A percentile compares a stretch with the other conserved stretches of the same genome.
These are phyloP conservation scores for Papilio glaucus DNA, from an alignment of 1,140 invertebrate species.

Conservation along the genomic window DNA sequence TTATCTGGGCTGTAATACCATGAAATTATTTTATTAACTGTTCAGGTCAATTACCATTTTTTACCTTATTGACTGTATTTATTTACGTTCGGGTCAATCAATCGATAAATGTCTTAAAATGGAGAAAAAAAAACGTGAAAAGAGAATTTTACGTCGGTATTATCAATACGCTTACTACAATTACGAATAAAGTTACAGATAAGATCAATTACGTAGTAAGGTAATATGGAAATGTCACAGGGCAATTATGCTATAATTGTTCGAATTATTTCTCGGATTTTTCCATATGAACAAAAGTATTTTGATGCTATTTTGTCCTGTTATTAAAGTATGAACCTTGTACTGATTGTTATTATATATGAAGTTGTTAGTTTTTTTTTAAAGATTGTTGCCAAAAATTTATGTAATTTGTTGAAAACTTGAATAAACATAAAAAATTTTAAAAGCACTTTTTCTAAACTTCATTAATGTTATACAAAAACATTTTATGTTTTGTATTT, in stretches of 20 bases:
- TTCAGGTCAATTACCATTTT: slow-evolving; percentile 51
- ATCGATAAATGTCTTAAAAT: slow-evolving; percentile 59
- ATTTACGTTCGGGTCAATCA: slow-evolving; percentile 61
- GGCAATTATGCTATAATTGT: neutral
- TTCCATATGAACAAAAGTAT: neutral
- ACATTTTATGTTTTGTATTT: neutral
- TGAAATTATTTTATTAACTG: slow-evolving; percentile 5
- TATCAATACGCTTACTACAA: slow-evolving; percentile 55
- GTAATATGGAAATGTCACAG: slow-evolving; percentile 45
- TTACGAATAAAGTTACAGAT: slow-evolving; percentile 59
- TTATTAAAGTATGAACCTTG: neutral
- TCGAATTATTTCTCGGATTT: slow-evolving; percentile 2
- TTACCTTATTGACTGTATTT: slow-evolving; percentile 68
- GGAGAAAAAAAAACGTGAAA: slow-evolving; percentile 58
- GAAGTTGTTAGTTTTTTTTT: no score
- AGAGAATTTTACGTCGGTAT: slow-evolving; percentile 65
- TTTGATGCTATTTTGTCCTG: slow-evolving; percentile 15
- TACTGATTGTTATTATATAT: neutral
- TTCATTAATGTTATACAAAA: no score
- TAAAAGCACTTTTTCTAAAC: no score
- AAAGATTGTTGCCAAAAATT: no score
- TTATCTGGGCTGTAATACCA: slow-evolving; percentile 46
- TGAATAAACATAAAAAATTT: no score
- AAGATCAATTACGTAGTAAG: slow-evolving; percentile 46
- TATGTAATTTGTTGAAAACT: no score